Base-by-base conservation (phyloP, 2,113 vertebrate genomes). In the Caranx ignobilis region DNA sequence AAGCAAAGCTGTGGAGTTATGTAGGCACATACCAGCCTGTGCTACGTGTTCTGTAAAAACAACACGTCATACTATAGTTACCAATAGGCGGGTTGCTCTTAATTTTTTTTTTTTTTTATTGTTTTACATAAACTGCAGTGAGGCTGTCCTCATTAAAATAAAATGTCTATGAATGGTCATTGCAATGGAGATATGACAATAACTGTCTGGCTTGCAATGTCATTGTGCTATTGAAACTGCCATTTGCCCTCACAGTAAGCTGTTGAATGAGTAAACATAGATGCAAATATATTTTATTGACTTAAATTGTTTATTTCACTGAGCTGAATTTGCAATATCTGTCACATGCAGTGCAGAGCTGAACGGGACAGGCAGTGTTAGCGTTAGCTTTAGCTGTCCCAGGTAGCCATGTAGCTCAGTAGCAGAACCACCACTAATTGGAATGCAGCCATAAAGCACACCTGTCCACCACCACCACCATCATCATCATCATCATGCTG, bases 1-100 rank as follows among this genome's bases (percentile, higher is more conserved):
- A 90, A 91, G 69, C 21, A 71, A 79, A 19, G 52, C 52, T 81
- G 47, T 82, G 69, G 77, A 59, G 70, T 52, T 72, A 41, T 59
- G n/a, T 85, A 56, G 50, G 52, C 41, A 41, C 72, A 75, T 81
- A 68, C 75, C 34, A 79, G 62, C 12, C n/a, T 81, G 11, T 63
- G 50, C 52, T 37, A 31, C 83, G 59, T 75, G 32, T 82, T 85
- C 41, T 87, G 60, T 78, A 26, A 57, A 77, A 62, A 67, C 41
- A 31, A 45, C 1, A 19, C 16, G 12, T 65, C 31, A 43, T 64
- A 18, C 50, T 15, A 5, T 48, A 6, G 12, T 43, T n/a, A 35
- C 3, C 18, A 45, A 59, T 21, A 26, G 35, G 7, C 61, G 39
- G 41, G 68, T 65, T 26, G 31, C 5, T 62, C 16, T 32, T 47